Percentiles rank a stretch among this genome's conserved stretches.
Evolutionary conservation across 2,888 invertebrate species (phyloP).

Genomic region (Limenitis camilla): DNA sequence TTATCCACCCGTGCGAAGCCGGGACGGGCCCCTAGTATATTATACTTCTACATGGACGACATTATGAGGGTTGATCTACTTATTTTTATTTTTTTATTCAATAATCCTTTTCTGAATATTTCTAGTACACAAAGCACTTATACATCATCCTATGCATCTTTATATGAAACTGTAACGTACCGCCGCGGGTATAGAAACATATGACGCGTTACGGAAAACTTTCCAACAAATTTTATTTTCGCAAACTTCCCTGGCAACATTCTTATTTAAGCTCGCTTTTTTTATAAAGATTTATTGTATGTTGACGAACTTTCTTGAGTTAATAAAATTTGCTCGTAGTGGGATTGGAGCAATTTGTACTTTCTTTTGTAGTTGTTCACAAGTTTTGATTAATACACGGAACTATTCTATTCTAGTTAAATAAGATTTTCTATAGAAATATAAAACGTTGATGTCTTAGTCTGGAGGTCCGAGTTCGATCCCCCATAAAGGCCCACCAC

Average conservation of each 20-base stretch:
- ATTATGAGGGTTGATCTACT: too few relatives aligned
- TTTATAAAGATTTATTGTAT: constrained; percentile 5
- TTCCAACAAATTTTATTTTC: not conserved
- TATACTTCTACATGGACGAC: too few relatives aligned
- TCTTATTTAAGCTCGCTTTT: constrained; percentile 2
- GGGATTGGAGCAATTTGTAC: not conserved
- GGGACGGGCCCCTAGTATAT: too few relatives aligned
- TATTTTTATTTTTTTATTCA: too few relatives aligned
- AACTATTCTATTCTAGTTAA: too few relatives aligned
- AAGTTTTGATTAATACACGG: too few relatives aligned
- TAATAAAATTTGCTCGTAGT: not conserved
- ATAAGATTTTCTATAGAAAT: too few relatives aligned
- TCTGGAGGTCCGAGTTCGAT: too few relatives aligned
- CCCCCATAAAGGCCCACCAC: too few relatives aligned
- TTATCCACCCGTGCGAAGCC: too few relatives aligned
- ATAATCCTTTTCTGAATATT: constrained; percentile 1
- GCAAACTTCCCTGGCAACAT: constrained; percentile 1
- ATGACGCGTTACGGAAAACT: constrained; percentile 12
- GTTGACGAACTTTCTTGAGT: constrained; percentile 2
- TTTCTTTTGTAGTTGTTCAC: too few relatives aligned
- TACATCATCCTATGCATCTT: constrained; percentile 18
- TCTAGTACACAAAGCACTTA: constrained; percentile 13
- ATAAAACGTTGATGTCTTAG: too few relatives aligned
- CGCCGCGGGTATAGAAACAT: constrained; percentile 16
- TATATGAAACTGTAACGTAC: constrained; percentile 18